A percentile compares a stretch with the other conserved stretches of the same genome.
Evolutionary conservation across 1,140 invertebrate genomes (phyloP).

Genomic region (Agrilus planipennis): DNA sequence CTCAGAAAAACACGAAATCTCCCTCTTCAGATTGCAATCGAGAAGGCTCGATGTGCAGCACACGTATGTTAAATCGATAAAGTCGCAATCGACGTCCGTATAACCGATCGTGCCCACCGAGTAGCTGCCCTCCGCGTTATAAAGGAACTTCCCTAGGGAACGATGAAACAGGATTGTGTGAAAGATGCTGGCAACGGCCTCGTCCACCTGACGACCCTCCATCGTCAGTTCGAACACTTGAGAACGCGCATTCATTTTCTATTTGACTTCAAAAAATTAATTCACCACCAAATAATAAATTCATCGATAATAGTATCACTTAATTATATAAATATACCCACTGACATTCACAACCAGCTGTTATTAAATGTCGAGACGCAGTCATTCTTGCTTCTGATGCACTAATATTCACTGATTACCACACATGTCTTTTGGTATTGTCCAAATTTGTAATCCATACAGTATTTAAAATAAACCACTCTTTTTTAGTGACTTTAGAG

Average conservation of each 20-base stretch:
- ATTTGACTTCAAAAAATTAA: too few species aligned
- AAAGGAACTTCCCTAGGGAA: conserved; percentile 88
- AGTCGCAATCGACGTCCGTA: conserved; percentile 93
- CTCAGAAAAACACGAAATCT: conserved; percentile 79
- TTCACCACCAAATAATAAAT: too few species aligned
- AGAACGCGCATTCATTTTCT: conserved; percentile 80
- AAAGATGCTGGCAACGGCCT: conserved; percentile 87
- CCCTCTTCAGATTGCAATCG: conserved; percentile 59
- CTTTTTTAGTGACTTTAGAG: too few species aligned
- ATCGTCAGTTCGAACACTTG: conserved; percentile 80
- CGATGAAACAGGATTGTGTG: conserved; percentile 92
- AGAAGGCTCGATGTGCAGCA: conserved; percentile 77
- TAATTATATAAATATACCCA: too few species aligned
- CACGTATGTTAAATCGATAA: conserved; percentile 94
- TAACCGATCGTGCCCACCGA: conserved; percentile 90
- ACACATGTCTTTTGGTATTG: neutral
- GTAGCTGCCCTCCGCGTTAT: conserved; percentile 86
- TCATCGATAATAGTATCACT: too few species aligned
- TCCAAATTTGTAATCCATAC: neutral
- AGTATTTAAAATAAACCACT: neutral
- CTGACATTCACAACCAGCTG: too few species aligned
- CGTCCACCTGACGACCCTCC: conserved; percentile 88
- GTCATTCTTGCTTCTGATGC: too few species aligned
- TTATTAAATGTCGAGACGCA: too few species aligned
- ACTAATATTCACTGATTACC: too few species aligned